Base-by-base conservation (phyloP, 2,888 invertebrate genomes). In the Temnothorax unifasciatus region DNA sequence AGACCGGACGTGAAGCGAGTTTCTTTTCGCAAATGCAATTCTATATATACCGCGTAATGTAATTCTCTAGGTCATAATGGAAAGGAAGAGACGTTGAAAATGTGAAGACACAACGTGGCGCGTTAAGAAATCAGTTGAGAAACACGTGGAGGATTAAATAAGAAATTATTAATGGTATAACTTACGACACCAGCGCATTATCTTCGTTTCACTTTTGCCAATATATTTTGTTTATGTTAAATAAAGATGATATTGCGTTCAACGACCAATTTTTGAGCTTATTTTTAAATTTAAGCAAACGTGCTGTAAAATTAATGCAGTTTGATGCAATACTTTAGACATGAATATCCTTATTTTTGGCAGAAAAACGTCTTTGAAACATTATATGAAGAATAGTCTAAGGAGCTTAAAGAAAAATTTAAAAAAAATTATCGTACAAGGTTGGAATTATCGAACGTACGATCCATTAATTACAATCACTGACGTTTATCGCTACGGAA, bases 1-100 rank as follows among this genome's bases (percentile, higher is more conserved):
- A 86, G 84, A 81, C 44, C 64, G 82, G 77, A 74, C 44, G 81
- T 77, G 59, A 34, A 74, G 41, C 75, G 18, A 41, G 74, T 66
- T 54, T 81, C 38, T 57, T 57, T 54, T 69, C 68, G 18, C 41
- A 75, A 54, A 47, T 66, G 82, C 47, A 82, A 85, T 6, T 84
- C 29, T 76, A 61, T 57, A 21, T n/a, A 50, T 63, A 61, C 1
- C 54, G 44, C 13, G 64, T n/a, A 61, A 74, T 50, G 47, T 47
- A 64, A 52, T 50, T 50, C 63, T 41, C n/a, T 52, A 34, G 34
- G 29, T 29, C 52, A 21, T 47, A 38, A 21, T 41, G 29, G 61
- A 21, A 75, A 63, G 25, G 47, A 38, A 75, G 47, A 38, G 63
- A 63, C 15, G 21, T n/a, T 21, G 21, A 63, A 50, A 15, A 34